Evolutionary conservation across 2,113 vertebrate species (phyloP).

Genomic region (Gila orcuttii): DNA sequence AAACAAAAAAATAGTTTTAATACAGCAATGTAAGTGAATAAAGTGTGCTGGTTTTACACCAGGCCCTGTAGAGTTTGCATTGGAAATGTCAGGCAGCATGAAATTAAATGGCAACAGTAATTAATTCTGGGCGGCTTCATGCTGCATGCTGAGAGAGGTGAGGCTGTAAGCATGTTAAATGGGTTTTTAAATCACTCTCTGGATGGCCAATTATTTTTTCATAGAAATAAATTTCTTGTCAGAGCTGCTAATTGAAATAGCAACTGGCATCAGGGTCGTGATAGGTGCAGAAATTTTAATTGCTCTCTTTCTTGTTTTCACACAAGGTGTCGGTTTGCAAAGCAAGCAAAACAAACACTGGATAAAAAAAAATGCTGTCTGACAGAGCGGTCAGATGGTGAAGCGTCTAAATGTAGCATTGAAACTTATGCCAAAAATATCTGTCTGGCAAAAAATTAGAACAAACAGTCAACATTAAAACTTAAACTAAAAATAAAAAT

Average conservation of each 20-base stretch:
- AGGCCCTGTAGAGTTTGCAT: slow-evolving; percentile 8
- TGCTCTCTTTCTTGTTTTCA: slow-evolving; percentile 48
- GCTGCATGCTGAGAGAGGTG: slow-evolving; percentile 37
- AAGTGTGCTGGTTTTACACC: slow-evolving; percentile 27
- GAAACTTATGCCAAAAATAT: neutral
- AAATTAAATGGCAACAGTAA: slow-evolving; percentile 56
- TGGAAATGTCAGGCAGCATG: slow-evolving; percentile 53
- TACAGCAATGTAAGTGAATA: slow-evolving; percentile 6
- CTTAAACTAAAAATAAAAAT: slow-evolving; percentile 7
- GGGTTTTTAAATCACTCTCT: slow-evolving; percentile 59
- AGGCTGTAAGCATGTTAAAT: slow-evolving; percentile 49
- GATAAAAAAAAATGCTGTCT: neutral
- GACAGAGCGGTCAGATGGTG: neutral
- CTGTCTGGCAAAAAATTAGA: neutral
- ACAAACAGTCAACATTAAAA: neutral
- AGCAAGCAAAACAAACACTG: slow-evolving; percentile 44
- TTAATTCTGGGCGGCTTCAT: slow-evolving; percentile 51
- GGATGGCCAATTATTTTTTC: slow-evolving; percentile 61
- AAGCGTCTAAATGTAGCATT: neutral
- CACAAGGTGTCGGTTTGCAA: slow-evolving; percentile 35
- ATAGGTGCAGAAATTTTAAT: slow-evolving; percentile 57
- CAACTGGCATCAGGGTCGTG: slow-evolving; percentile 52
- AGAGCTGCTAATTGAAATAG: slow-evolving; percentile 56
- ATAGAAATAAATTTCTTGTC: slow-evolving; percentile 61
- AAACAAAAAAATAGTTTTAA: slow-evolving; percentile 19